These are phyloP conservation scores for Petrocephalus sullivani DNA, from an alignment of 2,797 vertebrate species.

Conservation along the genomic window DNA sequence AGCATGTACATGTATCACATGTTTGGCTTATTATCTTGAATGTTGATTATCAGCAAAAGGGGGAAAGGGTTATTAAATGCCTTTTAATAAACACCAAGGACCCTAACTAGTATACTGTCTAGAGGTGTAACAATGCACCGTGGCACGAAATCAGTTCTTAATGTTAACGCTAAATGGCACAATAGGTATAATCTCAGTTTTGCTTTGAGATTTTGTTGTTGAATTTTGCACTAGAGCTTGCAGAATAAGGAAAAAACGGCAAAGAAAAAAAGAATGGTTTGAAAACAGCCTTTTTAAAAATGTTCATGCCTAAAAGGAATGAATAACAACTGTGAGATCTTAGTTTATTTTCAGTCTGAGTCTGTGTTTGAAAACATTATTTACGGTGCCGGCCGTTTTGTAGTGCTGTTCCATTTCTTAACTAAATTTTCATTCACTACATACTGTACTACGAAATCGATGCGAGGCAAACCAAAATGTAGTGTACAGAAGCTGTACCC, in stretches of 20 bases:
- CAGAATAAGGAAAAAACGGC: neutral
- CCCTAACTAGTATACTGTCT: neutral
- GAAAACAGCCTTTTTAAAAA: neutral
- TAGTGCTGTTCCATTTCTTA: neutral
- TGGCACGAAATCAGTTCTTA: neutral
- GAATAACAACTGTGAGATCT: neutral
- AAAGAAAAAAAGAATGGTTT: neutral
- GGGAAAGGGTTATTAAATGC: neutral
- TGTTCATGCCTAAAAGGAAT: neutral
- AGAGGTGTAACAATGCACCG: neutral
- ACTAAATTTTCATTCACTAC: neutral
- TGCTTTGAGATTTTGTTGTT: neutral
- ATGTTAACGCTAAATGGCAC: neutral
- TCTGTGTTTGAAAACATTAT: neutral
- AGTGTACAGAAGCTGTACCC: neutral
- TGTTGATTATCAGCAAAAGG: neutral
- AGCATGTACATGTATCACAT: neutral
- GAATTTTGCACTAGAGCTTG: neutral
- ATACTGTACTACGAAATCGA: neutral
- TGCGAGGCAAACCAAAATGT: neutral
- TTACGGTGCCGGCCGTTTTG: neutral
- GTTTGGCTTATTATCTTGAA: neutral
- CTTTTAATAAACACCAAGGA: neutral
- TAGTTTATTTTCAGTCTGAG: neutral
- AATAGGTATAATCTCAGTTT: neutral